These are phyloP conservation scores for Eulemur macaco DNA, from an alignment of 2,113 vertebrate species.

Conservation along the genomic window DNA sequence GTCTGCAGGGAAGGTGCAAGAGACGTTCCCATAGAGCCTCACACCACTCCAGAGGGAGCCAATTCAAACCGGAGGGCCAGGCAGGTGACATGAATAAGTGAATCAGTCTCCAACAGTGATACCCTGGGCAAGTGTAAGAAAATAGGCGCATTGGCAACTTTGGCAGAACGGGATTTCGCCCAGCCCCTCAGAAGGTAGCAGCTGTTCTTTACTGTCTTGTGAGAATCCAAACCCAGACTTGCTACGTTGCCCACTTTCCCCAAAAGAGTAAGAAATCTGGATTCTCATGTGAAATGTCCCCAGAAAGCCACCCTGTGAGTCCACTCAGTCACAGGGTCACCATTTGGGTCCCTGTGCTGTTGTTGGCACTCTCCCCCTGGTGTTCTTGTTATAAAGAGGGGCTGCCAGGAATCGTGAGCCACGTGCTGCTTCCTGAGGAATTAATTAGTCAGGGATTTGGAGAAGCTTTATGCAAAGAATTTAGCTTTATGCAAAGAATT, in stretches of 20 bases:
- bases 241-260: not conserved
- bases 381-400: not conserved
- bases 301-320: not conserved
- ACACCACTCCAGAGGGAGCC: rapidly evolving
- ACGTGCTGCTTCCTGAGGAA: not conserved
- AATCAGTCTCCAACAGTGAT: not conserved
- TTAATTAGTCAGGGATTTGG: slow-evolving; percentile 29
- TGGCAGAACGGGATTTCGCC: not conserved
- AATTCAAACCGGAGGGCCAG: not conserved
- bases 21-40: not conserved
- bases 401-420: not conserved
- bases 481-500: slow-evolving; percentile 49
- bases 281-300: not conserved
- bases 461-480: slow-evolving; percentile 46
- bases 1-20: not conserved
- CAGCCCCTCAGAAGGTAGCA: rapidly evolving
- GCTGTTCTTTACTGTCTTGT: not conserved
- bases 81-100: not conserved
- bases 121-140: not conserved
- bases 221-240: not conserved
- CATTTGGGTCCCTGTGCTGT: rapidly evolving
- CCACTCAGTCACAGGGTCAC: not conserved
- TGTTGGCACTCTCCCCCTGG: not conserved
- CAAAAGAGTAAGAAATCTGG: not conserved
- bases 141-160: not conserved